phyloP scores from a whole-genome alignment of 2,888 invertebrate genomes.

The Acronicta aceris region DNA sequence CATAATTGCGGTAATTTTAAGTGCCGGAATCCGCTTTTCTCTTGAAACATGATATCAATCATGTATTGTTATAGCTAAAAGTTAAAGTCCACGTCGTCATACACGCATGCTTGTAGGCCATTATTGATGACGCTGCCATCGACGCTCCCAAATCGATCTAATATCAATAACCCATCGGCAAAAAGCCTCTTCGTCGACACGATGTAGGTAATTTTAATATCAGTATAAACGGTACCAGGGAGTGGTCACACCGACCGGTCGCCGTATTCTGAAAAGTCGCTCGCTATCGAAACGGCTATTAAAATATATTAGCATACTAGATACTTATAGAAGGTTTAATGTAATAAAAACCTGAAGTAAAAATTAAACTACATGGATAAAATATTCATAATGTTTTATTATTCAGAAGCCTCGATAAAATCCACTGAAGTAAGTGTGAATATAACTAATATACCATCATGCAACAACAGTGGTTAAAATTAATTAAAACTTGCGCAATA shows the following conservation, averaged over 20 bases:
- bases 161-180: constrained; percentile 87
- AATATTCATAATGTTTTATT: too few relatives aligned
- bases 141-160: constrained; percentile 79
- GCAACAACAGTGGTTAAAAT: background rate
- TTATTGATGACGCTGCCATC: constrained; percentile 78
- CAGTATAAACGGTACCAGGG: constrained; percentile 76
- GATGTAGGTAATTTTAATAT: constrained; percentile 83
- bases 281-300: constrained; percentile 35
- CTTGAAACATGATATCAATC: constrained; percentile 54
- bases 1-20: constrained; percentile 5
- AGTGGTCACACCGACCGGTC: constrained; percentile 70
- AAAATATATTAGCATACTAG: constrained; percentile 5
- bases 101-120: constrained; percentile 64
- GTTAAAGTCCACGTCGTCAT: constrained; percentile 69
- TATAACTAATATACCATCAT: background rate
- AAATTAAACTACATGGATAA: too few relatives aligned
- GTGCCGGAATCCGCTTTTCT: constrained; percentile 6
- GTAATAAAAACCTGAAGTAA: background rate
- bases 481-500: constrained; percentile 17
- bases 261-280: constrained; percentile 54
- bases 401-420: background rate
- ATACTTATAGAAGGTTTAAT: background rate
- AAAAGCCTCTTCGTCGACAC: constrained; percentile 79
- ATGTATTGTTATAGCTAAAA: constrained; percentile 64
- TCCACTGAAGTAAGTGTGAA: background rate